A percentile compares a stretch with the other conserved stretches of the same genome.
phyloP scores from a whole-genome alignment of 2,797 vertebrate genomes.

The Phoxinus dragarum region DNA sequence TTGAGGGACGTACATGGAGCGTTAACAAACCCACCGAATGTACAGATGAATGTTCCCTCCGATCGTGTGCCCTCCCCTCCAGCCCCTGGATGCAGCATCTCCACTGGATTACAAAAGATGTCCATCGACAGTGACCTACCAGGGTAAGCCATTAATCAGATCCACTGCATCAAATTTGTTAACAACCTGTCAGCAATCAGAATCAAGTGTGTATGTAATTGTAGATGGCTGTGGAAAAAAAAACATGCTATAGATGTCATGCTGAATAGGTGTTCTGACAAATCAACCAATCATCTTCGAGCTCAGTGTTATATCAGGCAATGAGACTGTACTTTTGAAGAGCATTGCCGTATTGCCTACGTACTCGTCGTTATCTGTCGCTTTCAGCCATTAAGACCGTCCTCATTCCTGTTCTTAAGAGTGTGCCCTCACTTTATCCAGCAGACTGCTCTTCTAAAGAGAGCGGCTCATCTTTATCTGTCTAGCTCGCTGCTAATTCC shows the following conservation, averaged over 20 bases:
- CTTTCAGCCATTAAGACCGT: slow-evolving; percentile 17
- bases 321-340: background rate
- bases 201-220: background rate
- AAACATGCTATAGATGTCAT: background rate
- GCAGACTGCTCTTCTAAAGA: slow-evolving; percentile 44
- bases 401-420: slow-evolving; percentile 17
- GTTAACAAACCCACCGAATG: slow-evolving; percentile 86
- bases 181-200: background rate
- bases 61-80: slow-evolving; percentile 85
- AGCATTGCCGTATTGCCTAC: background rate
- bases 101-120: slow-evolving; percentile 94
- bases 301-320: background rate
- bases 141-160: slow-evolving; percentile 80
- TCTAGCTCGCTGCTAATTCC: slow-evolving; percentile 45
- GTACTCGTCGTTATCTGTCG: slow-evolving; percentile 13
- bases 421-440: slow-evolving; percentile 39
- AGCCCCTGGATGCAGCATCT: slow-evolving; percentile 86
- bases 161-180: background rate
- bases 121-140: slow-evolving; percentile 95
- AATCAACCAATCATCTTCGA: slow-evolving; percentile 9
- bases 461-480: slow-evolving; percentile 33
- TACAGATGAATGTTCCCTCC: slow-evolving; percentile 78
- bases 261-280: background rate
- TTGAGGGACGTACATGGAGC: slow-evolving; percentile 91
- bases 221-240: background rate